Base-by-base conservation (phyloP, 2,888 invertebrate genomes). In the Agriopis marginaria region DNA sequence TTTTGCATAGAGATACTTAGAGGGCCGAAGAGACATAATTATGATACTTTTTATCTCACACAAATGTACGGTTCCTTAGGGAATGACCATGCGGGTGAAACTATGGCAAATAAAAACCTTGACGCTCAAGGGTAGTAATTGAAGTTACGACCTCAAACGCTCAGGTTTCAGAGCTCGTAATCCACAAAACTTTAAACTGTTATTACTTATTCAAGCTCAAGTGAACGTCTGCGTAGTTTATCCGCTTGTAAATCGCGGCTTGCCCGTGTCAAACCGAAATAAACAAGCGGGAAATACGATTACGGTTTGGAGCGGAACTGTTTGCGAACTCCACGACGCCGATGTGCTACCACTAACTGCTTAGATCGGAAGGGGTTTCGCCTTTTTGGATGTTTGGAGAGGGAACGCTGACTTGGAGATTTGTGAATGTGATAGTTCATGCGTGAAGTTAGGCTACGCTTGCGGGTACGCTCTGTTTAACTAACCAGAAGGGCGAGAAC, bases 281-380 rank as follows among this genome's bases (percentile, higher is more conserved):
- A 89, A 88, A 89, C 86, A 86, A 85, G 82, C 85, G 79, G 74
- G 82, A 89, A 89, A 90, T 86, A 87, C 85, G 86, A 89, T 89
- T 88, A 89, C 82, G 78, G 82, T 79, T 79, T 77, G 82, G 81
- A 83, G 80, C 85, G 84, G 83, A 87, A 86, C 85, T 91, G 90
- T 90, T 91, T 90, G 87, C 91, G 85, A 89, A 89, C 86, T 84
- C 83, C 77, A 73, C 82, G 77, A 88, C 87, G 86, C 87, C 82
- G 77, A 88, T 86, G 86, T 88, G 81, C 78, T 80, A 44, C 54
- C 62, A 58, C 69, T 65, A 60, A 61, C 61, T 68, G 60, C 65
- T 58, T 47, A 40, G 64, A 61, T 64, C 67, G 61, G 53, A 53
- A 66, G 42, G 55, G 66, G 61, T 61, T 64, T 66, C 70, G 59